These are phyloP conservation scores for Formica exsecta DNA, from an alignment of 1,140 invertebrate genomes.

Conservation along the genomic window DNA sequence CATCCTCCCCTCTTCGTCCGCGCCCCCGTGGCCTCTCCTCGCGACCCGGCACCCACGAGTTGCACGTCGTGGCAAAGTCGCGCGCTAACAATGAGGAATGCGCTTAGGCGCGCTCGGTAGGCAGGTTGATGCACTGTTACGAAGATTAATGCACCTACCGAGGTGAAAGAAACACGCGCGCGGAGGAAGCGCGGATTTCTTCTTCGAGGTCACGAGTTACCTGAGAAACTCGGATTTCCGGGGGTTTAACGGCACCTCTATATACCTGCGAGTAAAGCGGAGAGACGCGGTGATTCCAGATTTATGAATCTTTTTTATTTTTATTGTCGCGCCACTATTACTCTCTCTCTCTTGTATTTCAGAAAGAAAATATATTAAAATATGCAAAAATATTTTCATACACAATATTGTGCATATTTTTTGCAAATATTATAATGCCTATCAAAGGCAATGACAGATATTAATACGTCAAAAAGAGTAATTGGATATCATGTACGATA, in stretches of 20 bases:
- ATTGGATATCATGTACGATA: no score
- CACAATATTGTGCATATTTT: no score
- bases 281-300: neutral
- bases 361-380: no score
- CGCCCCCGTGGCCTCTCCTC: neutral
- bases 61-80: constrained; percentile 64
- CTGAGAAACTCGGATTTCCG: constrained; percentile 54
- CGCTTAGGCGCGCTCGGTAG: constrained; percentile 65
- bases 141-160: constrained; percentile 77
- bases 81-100: constrained; percentile 78
- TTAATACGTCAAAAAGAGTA: no score
- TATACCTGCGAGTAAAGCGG: neutral
- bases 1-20: constrained; percentile 37
- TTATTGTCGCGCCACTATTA: no score
- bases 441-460: no score
- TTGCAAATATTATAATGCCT: no score
- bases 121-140: constrained; percentile 76
- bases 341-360: no score
- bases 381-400: no score
- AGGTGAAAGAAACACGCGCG: constrained; percentile 56
- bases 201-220: constrained; percentile 39
- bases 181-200: constrained; percentile 70
- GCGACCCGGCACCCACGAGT: constrained; percentile 68
- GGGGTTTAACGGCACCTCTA: neutral
- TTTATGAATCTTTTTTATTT: neutral